Percentiles rank a stretch among this genome's conserved stretches.
These are phyloP conservation scores for Hypanus sabinus DNA, from an alignment of 2,113 vertebrate genomes.

Conservation along the genomic window DNA sequence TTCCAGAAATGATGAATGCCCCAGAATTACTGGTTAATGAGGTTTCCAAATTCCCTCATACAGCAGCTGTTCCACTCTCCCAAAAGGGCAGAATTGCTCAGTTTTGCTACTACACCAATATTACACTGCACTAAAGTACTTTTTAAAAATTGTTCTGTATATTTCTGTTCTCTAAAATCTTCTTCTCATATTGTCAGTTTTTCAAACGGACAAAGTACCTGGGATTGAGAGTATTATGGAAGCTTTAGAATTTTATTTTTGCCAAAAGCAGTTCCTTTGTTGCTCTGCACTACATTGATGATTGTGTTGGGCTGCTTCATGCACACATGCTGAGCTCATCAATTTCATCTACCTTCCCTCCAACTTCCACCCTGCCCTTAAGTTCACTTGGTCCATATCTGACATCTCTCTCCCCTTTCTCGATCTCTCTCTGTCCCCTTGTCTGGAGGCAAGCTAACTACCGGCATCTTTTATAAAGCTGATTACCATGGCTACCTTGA, in stretches of 20 bases:
- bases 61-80: constrained; percentile 4
- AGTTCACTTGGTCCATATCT: no score
- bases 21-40: not conserved
- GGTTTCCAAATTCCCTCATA: not conserved
- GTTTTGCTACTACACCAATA: not conserved
- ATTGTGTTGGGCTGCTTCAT: no score
- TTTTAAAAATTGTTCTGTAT: not conserved
- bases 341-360: no score
- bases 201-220: not conserved
- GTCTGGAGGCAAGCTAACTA: no score
- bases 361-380: no score
- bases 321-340: no score
- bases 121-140: not conserved
- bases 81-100: not conserved
- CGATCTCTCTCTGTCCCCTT: no score
- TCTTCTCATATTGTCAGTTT: not conserved
- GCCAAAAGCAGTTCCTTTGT: not conserved
- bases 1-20: not conserved
- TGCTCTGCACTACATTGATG: no score
- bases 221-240: not conserved
- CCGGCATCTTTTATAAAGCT: no score
- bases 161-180: not conserved
- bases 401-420: no score
- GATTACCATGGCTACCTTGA: no score
- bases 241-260: not conserved